A percentile compares a stretch with the other conserved stretches of the same genome.
Conservation (phyloP, 2,113 vertebrate species). For the Carettochelys insculpta region DNA sequence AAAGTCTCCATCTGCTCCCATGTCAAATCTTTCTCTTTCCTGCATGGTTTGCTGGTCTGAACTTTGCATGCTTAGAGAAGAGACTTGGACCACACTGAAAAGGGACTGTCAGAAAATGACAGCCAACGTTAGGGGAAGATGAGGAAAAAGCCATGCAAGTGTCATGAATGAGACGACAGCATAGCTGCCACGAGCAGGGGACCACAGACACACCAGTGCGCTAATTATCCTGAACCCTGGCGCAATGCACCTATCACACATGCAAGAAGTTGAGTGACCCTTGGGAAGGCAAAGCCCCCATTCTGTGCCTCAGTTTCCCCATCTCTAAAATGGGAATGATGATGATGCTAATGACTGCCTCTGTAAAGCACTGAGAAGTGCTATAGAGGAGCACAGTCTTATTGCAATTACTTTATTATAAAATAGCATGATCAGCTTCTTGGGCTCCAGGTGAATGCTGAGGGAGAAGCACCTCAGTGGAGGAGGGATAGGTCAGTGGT, state of each 20-base stretch:
- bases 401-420: background rate
- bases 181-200: background rate
- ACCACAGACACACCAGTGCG: accelerated
- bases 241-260: accelerated
- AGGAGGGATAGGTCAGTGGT: too few species aligned
- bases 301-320: background rate
- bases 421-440: background rate
- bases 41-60: background rate
- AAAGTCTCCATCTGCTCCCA: background rate
- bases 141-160: accelerated
- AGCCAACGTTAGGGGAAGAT: background rate
- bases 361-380: background rate
- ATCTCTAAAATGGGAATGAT: background rate
- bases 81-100: background rate
- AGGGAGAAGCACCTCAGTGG: too few species aligned
- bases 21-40: background rate
- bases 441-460: background rate
- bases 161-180: background rate
- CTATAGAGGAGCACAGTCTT: background rate
- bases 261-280: background rate
- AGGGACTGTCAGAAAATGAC: background rate
- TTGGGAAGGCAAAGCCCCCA: too few species aligned
- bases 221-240: background rate
- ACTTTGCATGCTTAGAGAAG: too few species aligned
- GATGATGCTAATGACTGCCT: background rate